Evolutionary conservation across 1,140 invertebrate species (phyloP).

Genomic region (Drosophila subpulchrella): DNA sequence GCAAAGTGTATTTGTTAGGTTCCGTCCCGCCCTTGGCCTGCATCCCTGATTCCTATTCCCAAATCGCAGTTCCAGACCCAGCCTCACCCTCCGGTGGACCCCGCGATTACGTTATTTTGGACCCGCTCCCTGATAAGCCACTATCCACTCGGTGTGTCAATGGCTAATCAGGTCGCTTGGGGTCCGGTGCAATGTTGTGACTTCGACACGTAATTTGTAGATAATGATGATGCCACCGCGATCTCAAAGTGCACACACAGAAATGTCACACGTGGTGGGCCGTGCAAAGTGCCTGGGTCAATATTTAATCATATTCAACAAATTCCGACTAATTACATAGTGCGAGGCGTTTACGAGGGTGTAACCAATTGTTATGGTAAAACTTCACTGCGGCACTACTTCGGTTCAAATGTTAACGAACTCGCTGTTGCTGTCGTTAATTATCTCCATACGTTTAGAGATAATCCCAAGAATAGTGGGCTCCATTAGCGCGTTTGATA

Average conservation of each 20-base stretch:
- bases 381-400: conserved; percentile 3
- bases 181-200: conserved; percentile 30
- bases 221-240: conserved; percentile 33
- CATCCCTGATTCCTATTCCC: conserved; percentile 7
- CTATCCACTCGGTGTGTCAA: conserved; percentile 7
- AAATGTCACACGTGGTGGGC: conserved; percentile 8
- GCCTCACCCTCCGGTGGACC: conserved; percentile 28
- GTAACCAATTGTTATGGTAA: neutral
- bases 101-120: conserved; percentile 21
- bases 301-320: conserved; percentile 39
- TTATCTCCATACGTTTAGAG: conserved; percentile 20
- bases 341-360: neutral
- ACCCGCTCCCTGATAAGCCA: conserved; percentile 41
- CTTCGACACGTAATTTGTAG: conserved; percentile 15
- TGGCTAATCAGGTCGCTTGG: conserved; percentile 42
- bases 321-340: conserved; percentile 45
- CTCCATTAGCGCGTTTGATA: conserved; percentile 16
- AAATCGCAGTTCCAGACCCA: conserved; percentile 10
- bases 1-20: conserved; percentile 5
- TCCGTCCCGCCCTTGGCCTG: conserved; percentile 13
- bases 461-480: conserved; percentile 23
- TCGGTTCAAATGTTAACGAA: conserved; percentile 50
- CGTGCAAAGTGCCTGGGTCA: conserved; percentile 46
- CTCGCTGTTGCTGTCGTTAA: conserved; percentile 13
- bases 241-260: conserved; percentile 47